Base-by-base conservation (phyloP, 2,888 invertebrate species). In the Corbicula japonica region DNA sequence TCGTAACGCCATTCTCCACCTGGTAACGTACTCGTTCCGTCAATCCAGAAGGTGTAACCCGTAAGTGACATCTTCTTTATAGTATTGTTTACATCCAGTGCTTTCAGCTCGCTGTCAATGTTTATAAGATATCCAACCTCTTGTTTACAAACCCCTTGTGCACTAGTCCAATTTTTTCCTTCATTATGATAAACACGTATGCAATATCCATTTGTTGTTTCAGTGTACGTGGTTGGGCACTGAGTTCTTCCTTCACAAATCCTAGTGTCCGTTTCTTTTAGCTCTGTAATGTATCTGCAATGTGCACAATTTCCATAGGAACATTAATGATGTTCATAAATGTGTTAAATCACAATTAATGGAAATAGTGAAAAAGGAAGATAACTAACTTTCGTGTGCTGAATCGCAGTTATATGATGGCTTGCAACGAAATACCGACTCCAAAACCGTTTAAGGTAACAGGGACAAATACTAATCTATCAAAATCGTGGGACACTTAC, bases 71-170 rank as follows among this genome's bases (percentile, higher is more conserved):
- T 50, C 15, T 50, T 50, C 26, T n/a, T n/a, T n/a, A n/a, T n/a
- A n/a, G n/a, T n/a, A n/a, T n/a, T n/a, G n/a, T n/a, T n/a, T n/a
- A n/a, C n/a, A n/a, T n/a, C n/a, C n/a, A n/a, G n/a, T n/a, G n/a
- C n/a, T n/a, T n/a, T n/a, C n/a, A n/a, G n/a, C 23, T 50, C 50
- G 50, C 50, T 50, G 50, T 50, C 50, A 50, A 50, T 21, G n/a
- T 50, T 50, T 10, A 50, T 10, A 23, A 50, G 23, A n/a, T 23
- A n/a, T 23, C 50, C 50, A 23, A 23, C 50, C 23, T 50, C 50
- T 50, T 50, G 15, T 2, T 50, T 8, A 23, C 50, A 50, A 6
- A 6, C 50, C 1, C 28, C 3, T 23, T 15, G 15, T 2, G 50
- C 50, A 3, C 6, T 6, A 26, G 23, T 8, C 50, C 21, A 50